Percentiles rank a stretch among this genome's conserved stretches.
Evolutionary conservation across 1,140 invertebrate species (phyloP).

Genomic region (Tachypleus tridentatus): DNA sequence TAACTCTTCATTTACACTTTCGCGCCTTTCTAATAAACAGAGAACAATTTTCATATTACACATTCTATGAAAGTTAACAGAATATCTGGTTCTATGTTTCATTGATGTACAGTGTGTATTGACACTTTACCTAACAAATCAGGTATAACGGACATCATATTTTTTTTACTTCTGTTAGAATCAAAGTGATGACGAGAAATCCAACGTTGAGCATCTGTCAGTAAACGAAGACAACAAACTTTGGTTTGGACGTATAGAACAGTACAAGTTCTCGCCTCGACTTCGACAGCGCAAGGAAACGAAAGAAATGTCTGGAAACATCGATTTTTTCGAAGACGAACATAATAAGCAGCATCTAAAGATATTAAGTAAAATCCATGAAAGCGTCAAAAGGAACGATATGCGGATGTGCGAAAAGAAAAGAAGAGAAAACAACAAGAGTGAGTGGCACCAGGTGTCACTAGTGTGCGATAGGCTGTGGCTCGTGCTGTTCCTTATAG

Average conservation of each 20-base stretch:
- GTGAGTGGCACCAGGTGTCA: slow-evolving; percentile 44
- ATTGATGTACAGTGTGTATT: no score
- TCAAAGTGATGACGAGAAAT: no score
- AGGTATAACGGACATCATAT: no score
- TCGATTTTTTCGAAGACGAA: slow-evolving; percentile 6
- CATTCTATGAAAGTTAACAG: no score
- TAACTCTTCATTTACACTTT: no score
- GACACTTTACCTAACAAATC: no score
- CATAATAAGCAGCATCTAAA: slow-evolving; percentile 24
- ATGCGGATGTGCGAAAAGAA: slow-evolving; percentile 43
- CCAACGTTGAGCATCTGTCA: no score
- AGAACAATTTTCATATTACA: no score
- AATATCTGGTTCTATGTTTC: no score
- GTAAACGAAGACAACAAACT: slow-evolving; percentile 7
- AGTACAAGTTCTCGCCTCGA: slow-evolving; percentile 9
- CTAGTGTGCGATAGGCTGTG: slow-evolving; percentile 42
- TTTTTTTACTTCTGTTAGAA: no score
- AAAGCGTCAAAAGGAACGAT: slow-evolving; percentile 36
- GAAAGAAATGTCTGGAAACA: neutral
- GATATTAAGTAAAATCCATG: slow-evolving; percentile 29
- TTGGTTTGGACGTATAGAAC: slow-evolving; percentile 11
- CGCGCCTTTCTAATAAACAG: no score
- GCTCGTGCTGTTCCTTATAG: slow-evolving; percentile 44
- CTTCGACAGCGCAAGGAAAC: slow-evolving; percentile 9
- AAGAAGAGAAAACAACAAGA: slow-evolving; percentile 38